Base-by-base conservation (phyloP, 2,113 vertebrate genomes). In the Drymodes brunneopygia region DNA sequence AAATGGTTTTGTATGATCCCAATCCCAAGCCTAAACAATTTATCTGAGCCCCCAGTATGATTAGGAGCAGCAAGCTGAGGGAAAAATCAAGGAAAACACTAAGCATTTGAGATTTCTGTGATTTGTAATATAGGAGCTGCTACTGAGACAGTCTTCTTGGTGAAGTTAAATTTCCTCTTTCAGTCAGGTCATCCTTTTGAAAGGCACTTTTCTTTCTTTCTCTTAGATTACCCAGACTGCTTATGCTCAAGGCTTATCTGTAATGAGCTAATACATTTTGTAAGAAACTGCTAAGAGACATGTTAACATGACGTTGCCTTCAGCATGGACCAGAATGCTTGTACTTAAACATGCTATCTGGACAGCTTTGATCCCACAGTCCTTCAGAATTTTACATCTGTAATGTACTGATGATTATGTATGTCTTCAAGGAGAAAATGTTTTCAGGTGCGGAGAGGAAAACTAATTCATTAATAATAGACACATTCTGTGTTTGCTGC, bases 271-370 rank as follows among this genome's bases (percentile, higher is more conserved):
- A 86, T 47, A 64, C 56, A 47, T 83, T 86, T 81, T 69, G 71
- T 86, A 66, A 81, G 81, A 90, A 95, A 88, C 38, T 83, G 42
- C 61, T 84, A 78, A 71, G 40, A 87, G 47, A 72, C 58, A 13
- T 67, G 53, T 86, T 94, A 94, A 86, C 82, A 95, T 86, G 64
- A 78, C 60, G 35, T 88, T 93, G 79, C 72, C 82, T 67, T 92
- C 69, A 81, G 60, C 47, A 45, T 42, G 28, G 67, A 66, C 71
- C 60, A 71, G 60, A 90, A 86, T 21, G 38, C 13, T 60, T 71
- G 60, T 92, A 66, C 24, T 81, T 60, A 54, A 70, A 86, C 14
- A 11, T 70, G 23, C 88, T 88, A 47, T 80, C 44, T 84, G 33
- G 25, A 33, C 33, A 66, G 33, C 12, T 58, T 66, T 92, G 75